Percentiles rank a stretch among this genome's conserved stretches.
Conservation (phyloP, 92 coral and sea anemone genomes). For the Isaurus tuberculatus region DNA sequence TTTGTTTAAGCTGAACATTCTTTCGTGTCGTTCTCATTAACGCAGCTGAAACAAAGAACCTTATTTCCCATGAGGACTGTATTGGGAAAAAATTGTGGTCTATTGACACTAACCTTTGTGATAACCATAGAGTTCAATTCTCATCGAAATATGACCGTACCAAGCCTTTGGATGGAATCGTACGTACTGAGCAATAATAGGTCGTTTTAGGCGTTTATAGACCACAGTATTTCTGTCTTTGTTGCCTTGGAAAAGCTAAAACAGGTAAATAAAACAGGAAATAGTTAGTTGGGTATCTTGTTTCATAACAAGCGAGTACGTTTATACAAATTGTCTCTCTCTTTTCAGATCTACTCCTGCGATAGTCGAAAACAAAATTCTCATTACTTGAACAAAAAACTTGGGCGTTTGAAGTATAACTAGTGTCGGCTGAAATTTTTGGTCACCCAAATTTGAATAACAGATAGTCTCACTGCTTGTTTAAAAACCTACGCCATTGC, state of each 20-base stretch:
- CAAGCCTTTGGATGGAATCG: slow-evolving; percentile 91
- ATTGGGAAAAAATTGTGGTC: background rate
- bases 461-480: background rate
- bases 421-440: too few relatives aligned
- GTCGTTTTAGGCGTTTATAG: slow-evolving; percentile 57
- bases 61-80: too few relatives aligned
- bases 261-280: background rate
- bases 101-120: slow-evolving; percentile 62
- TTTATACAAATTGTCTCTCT: background rate
- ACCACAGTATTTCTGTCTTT: slow-evolving; percentile 80
- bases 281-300: background rate
- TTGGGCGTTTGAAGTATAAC: too few relatives aligned
- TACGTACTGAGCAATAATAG: slow-evolving; percentile 72
- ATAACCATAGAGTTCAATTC: slow-evolving; percentile 89
- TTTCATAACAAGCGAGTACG: background rate
- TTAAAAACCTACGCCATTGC: background rate
- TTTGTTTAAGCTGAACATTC: too few relatives aligned
- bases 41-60: background rate
- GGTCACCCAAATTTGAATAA: background rate
- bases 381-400: too few relatives aligned
- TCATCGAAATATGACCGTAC: slow-evolving; percentile 87
- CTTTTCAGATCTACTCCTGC: too few relatives aligned
- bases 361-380: too few relatives aligned
- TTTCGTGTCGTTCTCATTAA: too few relatives aligned
- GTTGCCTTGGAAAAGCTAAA: slow-evolving; percentile 87